A percentile compares a stretch with the other conserved stretches of the same genome.
Evolutionary conservation across 2,797 vertebrate genomes (phyloP).

Genomic region (Pangasius djambal): DNA sequence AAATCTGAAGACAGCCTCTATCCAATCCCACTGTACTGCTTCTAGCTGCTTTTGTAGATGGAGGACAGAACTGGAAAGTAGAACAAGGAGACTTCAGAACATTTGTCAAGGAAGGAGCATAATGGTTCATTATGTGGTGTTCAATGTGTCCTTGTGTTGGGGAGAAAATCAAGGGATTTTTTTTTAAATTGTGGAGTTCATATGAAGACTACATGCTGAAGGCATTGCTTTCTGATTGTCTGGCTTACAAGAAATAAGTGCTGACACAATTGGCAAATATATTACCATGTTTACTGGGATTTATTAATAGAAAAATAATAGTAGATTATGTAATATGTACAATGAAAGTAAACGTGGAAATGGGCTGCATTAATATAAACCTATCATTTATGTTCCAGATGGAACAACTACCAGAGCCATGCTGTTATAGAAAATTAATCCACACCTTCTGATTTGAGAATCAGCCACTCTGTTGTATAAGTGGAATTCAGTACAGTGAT

Average conservation of each 20-base stretch:
- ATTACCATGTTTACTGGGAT: neutral
- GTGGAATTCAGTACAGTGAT: neutral
- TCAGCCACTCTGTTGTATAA: neutral
- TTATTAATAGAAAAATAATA: neutral
- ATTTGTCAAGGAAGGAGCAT: conserved; percentile 19
- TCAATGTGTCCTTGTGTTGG: conserved; percentile 41
- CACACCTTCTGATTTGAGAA: neutral
- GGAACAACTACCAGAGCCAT: neutral
- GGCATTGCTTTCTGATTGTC: conserved; percentile 14
- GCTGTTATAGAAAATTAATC: neutral
- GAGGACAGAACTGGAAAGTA: conserved; percentile 13
- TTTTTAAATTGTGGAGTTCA: neutral
- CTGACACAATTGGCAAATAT: neutral
- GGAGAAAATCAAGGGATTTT: neutral
- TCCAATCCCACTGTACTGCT: neutral
- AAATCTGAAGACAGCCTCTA: neutral
- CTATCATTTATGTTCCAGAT: neutral
- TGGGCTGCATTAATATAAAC: neutral
- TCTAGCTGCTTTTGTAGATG: conserved; percentile 20
- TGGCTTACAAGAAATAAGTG: neutral
- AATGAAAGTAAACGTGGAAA: neutral
- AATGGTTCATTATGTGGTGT: conserved; percentile 42
- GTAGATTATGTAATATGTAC: neutral
- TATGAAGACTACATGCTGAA: conserved; percentile 3
- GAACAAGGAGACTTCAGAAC: conserved; percentile 45